Percentiles rank a stretch among this genome's conserved stretches.
These are phyloP conservation scores for Odontophorus gujanensis DNA, from an alignment of 2,113 vertebrate genomes.

Conservation along the genomic window DNA sequence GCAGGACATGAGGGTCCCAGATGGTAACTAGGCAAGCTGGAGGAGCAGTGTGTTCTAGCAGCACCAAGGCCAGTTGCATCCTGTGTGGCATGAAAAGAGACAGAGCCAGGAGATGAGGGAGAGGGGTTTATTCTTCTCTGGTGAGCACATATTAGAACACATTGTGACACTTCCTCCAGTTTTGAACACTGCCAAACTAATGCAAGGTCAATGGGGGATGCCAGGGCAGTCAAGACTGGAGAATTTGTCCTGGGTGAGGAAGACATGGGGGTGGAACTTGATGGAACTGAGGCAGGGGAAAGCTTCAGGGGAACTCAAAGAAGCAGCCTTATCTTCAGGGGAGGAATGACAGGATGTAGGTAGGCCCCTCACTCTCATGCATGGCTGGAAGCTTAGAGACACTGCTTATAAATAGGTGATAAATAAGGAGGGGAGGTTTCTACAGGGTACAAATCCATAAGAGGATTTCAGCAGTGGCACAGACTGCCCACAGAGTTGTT, in stretches of 20 bases:
- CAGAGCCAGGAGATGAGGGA: not conserved
- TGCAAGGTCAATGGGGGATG: not conserved
- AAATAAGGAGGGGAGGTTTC: not conserved
- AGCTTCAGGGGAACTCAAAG: not conserved
- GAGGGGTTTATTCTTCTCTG: not conserved
- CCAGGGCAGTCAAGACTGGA: accelerated
- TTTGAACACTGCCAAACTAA: not conserved
- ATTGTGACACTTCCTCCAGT: not conserved
- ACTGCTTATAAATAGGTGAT: not conserved
- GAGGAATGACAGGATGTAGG: not conserved
- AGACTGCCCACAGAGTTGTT: not conserved
- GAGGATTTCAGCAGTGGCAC: not conserved
- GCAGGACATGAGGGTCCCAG: not conserved
- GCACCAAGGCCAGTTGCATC: not conserved
- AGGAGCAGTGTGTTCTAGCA: not conserved
- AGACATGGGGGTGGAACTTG: not conserved
- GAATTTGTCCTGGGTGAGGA: not conserved
- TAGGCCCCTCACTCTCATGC: not conserved
- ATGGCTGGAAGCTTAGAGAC: not conserved
- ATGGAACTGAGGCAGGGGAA: not conserved
- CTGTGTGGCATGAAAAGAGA: not conserved
- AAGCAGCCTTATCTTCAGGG: not conserved
- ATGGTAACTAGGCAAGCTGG: not conserved
- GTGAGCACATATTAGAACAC: not conserved
- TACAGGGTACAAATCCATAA: not conserved